Conservation (phyloP, 2,797 vertebrate genomes). For the Pangasius macronema region DNA sequence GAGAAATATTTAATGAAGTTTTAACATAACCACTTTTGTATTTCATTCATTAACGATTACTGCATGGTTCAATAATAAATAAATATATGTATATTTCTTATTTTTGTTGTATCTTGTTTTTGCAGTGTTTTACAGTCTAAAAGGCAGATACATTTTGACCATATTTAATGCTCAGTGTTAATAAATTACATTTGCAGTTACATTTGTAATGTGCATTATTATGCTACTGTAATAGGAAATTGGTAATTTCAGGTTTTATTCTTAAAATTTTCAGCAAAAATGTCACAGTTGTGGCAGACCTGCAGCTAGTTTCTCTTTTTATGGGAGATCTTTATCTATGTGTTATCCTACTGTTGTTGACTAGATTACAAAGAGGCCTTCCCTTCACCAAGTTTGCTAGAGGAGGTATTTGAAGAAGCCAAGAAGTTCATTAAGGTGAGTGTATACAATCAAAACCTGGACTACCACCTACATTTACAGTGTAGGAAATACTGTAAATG, state of each 20-base stretch:
- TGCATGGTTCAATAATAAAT: background rate
- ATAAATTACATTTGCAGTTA: background rate
- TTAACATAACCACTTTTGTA: background rate
- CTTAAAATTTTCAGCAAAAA: too few relatives aligned
- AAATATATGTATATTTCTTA: background rate
- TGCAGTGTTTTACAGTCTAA: background rate
- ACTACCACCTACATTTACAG: background rate
- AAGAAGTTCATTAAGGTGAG: conserved; percentile 77
- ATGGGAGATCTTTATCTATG: background rate
- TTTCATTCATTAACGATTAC: background rate
- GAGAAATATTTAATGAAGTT: background rate
- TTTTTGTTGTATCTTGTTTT: background rate
- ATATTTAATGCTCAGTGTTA: background rate
- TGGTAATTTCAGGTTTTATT: background rate
- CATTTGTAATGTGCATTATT: background rate
- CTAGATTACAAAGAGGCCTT: conserved; percentile 79
- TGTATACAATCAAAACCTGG: background rate
- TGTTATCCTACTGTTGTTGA: conserved; percentile 24
- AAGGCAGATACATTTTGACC: background rate
- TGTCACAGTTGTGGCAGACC: too few relatives aligned
- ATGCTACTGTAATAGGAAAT: background rate
- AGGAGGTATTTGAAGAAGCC: conserved; percentile 46
- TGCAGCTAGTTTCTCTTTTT: background rate
- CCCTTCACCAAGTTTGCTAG: conserved; percentile 63
- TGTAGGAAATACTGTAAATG: background rate